Evolutionary conservation across 2,888 invertebrate species (phyloP).

Genomic region (Acholoe squamosa): DNA sequence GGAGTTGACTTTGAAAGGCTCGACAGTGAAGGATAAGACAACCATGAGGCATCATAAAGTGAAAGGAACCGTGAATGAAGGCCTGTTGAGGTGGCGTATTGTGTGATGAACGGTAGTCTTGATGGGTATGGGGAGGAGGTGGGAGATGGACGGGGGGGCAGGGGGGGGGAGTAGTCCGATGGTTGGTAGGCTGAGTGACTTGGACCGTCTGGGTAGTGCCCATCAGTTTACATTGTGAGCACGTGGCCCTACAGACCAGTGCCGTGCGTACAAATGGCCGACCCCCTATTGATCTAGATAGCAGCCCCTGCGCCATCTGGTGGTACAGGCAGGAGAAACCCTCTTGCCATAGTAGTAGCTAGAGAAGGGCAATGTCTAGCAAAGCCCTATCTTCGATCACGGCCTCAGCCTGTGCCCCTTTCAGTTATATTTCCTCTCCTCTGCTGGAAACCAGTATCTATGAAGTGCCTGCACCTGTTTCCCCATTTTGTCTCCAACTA

Average conservation of each 20-base stretch:
- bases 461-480: no score
- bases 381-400: no score
- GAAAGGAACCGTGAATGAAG: neutral
- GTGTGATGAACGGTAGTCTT: neutral
- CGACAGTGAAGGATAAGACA: neutral
- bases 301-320: slow-evolving; percentile 5
- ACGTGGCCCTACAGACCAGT: neutral
- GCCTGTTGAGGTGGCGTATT: neutral
- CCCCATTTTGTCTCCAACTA: no score
- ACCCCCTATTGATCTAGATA: slow-evolving; percentile 49
- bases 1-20: neutral
- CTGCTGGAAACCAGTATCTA: no score
- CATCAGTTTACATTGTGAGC: slow-evolving; percentile 57
- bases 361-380: no score
- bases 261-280: slow-evolving; percentile 34
- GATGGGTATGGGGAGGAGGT: no score
- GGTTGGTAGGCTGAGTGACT: slow-evolving; percentile 24
- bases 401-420: no score
- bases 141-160: no score
- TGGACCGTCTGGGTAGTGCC: neutral
- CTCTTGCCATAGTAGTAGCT: no score
- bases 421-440: no score
- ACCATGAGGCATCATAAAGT: neutral
- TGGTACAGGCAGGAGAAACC: neutral
- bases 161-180: neutral